Percentiles rank a stretch among this genome's conserved stretches.
Conservation (phyloP, 1,140 invertebrate genomes). For the Drosophila ogumai region DNA sequence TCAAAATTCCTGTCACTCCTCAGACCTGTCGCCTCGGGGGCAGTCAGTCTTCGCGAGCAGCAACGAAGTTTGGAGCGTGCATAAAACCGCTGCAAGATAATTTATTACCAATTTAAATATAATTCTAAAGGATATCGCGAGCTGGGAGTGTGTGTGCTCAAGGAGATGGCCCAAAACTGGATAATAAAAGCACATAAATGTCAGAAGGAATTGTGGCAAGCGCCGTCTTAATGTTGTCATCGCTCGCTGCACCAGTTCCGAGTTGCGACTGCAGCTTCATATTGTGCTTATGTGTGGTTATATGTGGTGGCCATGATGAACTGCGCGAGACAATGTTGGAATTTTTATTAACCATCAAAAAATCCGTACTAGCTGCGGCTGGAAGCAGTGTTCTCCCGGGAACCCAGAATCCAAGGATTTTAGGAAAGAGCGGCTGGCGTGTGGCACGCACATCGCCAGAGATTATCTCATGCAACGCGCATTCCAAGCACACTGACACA, state of each 20-base stretch:
- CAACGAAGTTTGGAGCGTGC: conserved; percentile 24
- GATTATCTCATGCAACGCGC: conserved; percentile 82
- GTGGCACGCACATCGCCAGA: conserved; percentile 76
- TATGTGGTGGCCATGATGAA: conserved; percentile 73
- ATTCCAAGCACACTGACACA: conserved; percentile 47
- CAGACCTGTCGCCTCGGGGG: conserved; percentile 44
- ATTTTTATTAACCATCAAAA: conserved; percentile 84
- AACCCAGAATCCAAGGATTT: conserved; percentile 32
- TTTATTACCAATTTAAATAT: conserved; percentile 52
- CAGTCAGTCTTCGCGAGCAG: conserved; percentile 10
- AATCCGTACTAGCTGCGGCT: conserved; percentile 55
- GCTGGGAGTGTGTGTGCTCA: neutral
- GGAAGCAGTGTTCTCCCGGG: conserved; percentile 6
- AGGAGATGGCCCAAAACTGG: conserved; percentile 7
- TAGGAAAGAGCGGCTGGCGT: conserved; percentile 60
- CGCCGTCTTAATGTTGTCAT: conserved; percentile 63
- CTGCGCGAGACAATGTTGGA: conserved; percentile 80
- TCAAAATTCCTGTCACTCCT: conserved; percentile 72
- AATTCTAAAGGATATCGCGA: conserved; percentile 15
- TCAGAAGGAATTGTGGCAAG: conserved; percentile 39
- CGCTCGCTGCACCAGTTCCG: conserved; percentile 24
- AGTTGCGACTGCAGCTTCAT: conserved; percentile 38
- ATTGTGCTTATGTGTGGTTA: conserved; percentile 47
- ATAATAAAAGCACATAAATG: conserved; percentile 47
- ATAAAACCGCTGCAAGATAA: conserved; percentile 25